Evolutionary conservation across 2,797 vertebrate genomes (phyloP), one percentile per base, ranked within the genome.

Genomic region (Crax fasciolata): DNA sequence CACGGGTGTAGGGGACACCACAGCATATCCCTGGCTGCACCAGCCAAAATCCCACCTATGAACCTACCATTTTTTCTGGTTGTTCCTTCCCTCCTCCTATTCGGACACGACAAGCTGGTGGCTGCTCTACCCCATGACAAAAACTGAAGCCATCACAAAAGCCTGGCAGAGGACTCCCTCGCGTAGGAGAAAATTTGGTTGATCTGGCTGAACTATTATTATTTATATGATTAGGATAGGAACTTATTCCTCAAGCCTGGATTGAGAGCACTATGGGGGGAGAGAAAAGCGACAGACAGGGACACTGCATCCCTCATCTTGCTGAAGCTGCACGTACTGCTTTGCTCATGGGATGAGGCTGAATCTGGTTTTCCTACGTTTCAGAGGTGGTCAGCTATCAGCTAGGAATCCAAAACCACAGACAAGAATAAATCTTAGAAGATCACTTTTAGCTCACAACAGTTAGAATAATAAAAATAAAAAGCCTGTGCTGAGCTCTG

Each of bases 401-500:
- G 20, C 76, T 65, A 46, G 46, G 61, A 57, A 68, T 59, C 80
- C 73, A 83, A 74, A 71, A 21, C 73, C 73, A 48, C 68, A 59
- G 39, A 30, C 9, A 20, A 25, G 57, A 71, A 77, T 35, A 46
- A 66, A 86, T 44, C 83, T 71, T 46, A 24, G 38, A 15, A 57
- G 61, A 76, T 67, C 8, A 3, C 39, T 88, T 77, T 48, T 57
- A 84, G 59, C 59, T 58, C 59, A 15, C 73, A 87, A 16, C 79
- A 74, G 43, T 43, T 28, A 71, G n/a, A 87, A 85, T 28, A 93
- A 78, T 32, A 73, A 72, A 68, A 93, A 28, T 28, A 28, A 39
- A 79, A 90, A 71, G 32, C 19, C 51, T 61, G 30, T 30, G 6
- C 32, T 52, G 38, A 84, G 46, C 62, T 62, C 54, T 72, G 66